A percentile compares a stretch with the other conserved stretches of the same genome.
Evolutionary conservation across 2,113 vertebrate genomes (phyloP).

Genomic region (Tupaia tana): DNA sequence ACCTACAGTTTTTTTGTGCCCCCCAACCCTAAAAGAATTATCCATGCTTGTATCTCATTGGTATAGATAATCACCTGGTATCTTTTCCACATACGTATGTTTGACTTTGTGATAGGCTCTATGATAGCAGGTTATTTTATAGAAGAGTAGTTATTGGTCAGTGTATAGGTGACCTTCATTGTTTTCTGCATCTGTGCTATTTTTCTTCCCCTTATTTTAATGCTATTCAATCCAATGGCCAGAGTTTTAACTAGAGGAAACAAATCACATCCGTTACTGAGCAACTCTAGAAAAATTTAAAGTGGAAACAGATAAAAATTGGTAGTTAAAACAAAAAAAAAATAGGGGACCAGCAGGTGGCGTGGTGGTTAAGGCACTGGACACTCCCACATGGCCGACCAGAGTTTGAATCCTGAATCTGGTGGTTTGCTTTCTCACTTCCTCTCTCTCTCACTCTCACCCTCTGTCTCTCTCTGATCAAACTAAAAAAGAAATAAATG

Average conservation of each 20-base stretch:
- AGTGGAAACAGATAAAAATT: constrained; percentile 59
- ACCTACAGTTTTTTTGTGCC: not conserved
- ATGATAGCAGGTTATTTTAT: constrained; percentile 12
- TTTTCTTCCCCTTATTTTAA: not conserved
- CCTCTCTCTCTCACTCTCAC: too few relatives aligned
- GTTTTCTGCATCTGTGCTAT: not conserved
- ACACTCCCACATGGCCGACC: too few relatives aligned
- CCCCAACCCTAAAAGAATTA: not conserved
- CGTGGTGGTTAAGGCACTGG: too few relatives aligned
- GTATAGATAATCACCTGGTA: not conserved
- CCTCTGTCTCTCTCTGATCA: too few relatives aligned
- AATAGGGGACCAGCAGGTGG: too few relatives aligned
- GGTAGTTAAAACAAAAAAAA: too few relatives aligned
- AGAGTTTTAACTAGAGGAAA: constrained; percentile 52
- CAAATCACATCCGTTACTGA: constrained; percentile 28
- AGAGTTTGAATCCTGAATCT: too few relatives aligned
- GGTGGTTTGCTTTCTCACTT: too few relatives aligned
- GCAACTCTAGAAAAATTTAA: constrained; percentile 45
- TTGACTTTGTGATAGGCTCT: constrained; percentile 9
- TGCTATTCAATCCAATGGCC: constrained; percentile 15
- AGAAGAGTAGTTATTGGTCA: not conserved
- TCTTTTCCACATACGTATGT: not conserved
- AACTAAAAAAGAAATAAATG: too few relatives aligned
- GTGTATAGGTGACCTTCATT: not conserved
- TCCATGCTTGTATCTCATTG: constrained; percentile 44